Evolutionary conservation across 2,113 vertebrate genomes (phyloP), one percentile per base, ranked within the genome.

Genomic region (Emydura subglobosa): DNA sequence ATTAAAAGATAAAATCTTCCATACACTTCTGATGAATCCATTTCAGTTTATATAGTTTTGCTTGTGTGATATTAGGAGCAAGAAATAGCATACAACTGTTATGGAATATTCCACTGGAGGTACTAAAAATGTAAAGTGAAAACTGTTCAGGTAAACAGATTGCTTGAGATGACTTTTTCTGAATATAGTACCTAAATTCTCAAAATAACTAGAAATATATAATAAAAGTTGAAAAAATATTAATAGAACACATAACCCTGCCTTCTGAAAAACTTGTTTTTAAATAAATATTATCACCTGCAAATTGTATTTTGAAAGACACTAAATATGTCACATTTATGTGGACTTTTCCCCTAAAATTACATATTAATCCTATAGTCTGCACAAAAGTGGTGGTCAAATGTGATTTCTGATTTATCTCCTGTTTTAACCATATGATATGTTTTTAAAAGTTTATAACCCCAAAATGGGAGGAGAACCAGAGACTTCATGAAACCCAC

Each of bases 1-100:
- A 87, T 82, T 86, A 59, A 6, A 89, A 72, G 34, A 74, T 88
- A 53, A 85, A 79, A 55, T 81, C 29, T 92, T 84, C 49, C 13
- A n/a, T 44, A 61, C 44, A 85, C 1, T 88, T 91, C 17, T 47
- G 7, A 42, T 94, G 92, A 42, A 91, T 54, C 25, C 89, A 47
- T 72, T 39, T 8, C 19, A 72, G 19, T 72, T 72, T 8, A 78
- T 47, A 4, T 47, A 47, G 10, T 16, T 95, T 91, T 91, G 29
- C 84, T 92, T 83, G 83, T 29, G 42, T 91, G 55, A 84, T 29
- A 82, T 85, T 82, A 91, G 53, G 92, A 21, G 49, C 78, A 79
- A 82, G 5, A 89, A 89, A 55, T 68, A 14, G 6, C 44, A 27
- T 44, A 44, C 76, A 87, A 79, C 42, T 51, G 2, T 44, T 89